Evolutionary conservation across 1,140 invertebrate genomes (phyloP).

Genomic region (Aphaenogaster ashmeadi): DNA sequence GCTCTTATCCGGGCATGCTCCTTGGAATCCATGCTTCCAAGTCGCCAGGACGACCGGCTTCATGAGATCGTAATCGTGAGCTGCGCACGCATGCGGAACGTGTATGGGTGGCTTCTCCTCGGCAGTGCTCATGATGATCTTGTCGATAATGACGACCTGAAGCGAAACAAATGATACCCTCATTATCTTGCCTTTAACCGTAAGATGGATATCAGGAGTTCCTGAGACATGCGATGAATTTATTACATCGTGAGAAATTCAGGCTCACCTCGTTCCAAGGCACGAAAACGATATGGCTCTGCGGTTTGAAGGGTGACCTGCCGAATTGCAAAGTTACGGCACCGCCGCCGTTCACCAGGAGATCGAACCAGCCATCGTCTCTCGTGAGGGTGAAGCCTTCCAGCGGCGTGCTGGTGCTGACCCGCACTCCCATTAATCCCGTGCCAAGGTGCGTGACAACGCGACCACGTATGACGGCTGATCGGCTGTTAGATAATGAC

Average conservation of each 20-base stretch:
- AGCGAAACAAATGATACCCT: constrained; percentile 47
- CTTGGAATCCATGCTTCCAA: constrained; percentile 98
- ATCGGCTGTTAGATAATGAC: constrained; percentile 91
- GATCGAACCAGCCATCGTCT: constrained; percentile 97
- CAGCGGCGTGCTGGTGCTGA: constrained; percentile 95
- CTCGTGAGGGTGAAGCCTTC: constrained; percentile 98
- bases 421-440: constrained; percentile 97
- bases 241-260: background rate
- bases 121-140: constrained; percentile 94
- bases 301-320: constrained; percentile 95
- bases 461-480: constrained; percentile 97
- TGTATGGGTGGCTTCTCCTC: constrained; percentile 91
- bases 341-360: constrained; percentile 98
- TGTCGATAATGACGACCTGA: constrained; percentile 95
- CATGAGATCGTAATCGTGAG: constrained; percentile 97
- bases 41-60: constrained; percentile 97
- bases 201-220: background rate
- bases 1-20: constrained; percentile 96
- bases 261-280: constrained; percentile 97
- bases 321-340: constrained; percentile 98
- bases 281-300: constrained; percentile 96
- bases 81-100: constrained; percentile 92
- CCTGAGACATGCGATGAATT: background rate
- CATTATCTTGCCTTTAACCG: background rate
- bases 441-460: constrained; percentile 96